Evolutionary conservation across 2,113 vertebrate genomes (phyloP).

Genomic region (Thamnaconus septentrionalis): DNA sequence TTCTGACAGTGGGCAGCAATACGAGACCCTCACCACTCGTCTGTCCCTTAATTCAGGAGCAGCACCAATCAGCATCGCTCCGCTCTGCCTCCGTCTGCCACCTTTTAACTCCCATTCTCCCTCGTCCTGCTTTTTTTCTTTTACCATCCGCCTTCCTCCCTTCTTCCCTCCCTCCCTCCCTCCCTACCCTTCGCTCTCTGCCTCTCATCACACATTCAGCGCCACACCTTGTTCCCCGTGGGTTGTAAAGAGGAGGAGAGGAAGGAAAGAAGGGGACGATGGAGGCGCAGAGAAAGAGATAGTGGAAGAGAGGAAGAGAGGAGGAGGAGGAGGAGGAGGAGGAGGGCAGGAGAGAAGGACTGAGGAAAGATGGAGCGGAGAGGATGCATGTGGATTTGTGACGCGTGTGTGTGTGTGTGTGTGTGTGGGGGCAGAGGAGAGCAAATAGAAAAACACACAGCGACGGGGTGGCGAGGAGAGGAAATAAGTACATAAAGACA

Average conservation of each 20-base stretch:
- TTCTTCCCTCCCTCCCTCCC: neutral
- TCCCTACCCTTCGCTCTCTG: conserved; percentile 18
- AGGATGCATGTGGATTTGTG: conserved; percentile 7
- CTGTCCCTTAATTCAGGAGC: conserved; percentile 27
- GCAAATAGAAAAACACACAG: conserved; percentile 33
- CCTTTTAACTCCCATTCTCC: conserved; percentile 23
- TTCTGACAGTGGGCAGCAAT: conserved; percentile 32
- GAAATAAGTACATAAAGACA: conserved; percentile 55
- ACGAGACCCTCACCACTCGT: conserved; percentile 2
- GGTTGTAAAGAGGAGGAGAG: conserved; percentile 77
- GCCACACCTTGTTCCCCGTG: conserved; percentile 78
- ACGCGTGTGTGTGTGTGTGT: conserved; percentile 9
- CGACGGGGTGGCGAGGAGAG: conserved; percentile 19
- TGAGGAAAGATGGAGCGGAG: conserved; percentile 34
- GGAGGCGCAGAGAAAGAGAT: conserved; percentile 2
- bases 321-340: neutral
- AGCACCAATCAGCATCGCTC: conserved; percentile 17
- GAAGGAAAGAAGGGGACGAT: conserved; percentile 27
- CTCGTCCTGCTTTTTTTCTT: conserved; percentile 31
- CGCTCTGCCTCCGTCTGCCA: conserved; percentile 15
- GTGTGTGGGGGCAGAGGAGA: conserved; percentile 19
- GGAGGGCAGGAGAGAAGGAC: conserved; percentile 13
- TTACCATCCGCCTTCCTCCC: neutral
- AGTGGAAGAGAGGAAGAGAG: neutral
- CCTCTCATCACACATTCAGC: conserved; percentile 83